Evolutionary conservation across 2,888 invertebrate genomes (phyloP).

Genomic region (Odiellus spinosus): DNA sequence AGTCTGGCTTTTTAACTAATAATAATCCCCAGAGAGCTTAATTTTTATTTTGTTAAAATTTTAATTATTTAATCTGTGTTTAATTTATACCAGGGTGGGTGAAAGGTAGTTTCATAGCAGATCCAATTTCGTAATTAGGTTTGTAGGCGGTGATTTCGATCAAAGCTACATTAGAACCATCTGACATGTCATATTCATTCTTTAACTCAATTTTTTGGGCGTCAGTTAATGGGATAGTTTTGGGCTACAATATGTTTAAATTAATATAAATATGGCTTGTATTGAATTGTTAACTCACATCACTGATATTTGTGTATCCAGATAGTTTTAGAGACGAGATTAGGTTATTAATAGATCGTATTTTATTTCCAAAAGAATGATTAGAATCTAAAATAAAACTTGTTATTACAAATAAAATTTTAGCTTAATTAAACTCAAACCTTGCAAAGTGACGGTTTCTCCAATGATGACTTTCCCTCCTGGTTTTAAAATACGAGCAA

Average conservation of each 20-base stretch:
- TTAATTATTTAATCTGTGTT: background rate
- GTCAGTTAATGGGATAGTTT: slow-evolving; percentile 1
- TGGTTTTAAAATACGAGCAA: slow-evolving; percentile 28
- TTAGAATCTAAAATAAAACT: background rate
- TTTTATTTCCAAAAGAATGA: slow-evolving; percentile 4
- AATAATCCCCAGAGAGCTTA: background rate
- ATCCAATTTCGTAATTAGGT: slow-evolving; percentile 49
- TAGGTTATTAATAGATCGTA: slow-evolving; percentile 11
- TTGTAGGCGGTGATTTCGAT: slow-evolving; percentile 35
- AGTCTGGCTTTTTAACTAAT: slow-evolving; percentile 7
- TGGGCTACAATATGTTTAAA: slow-evolving; percentile 5
- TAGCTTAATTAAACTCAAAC: slow-evolving; percentile 1
- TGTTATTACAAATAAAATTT: background rate
- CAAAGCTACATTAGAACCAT: slow-evolving; percentile 3
- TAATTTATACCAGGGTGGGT: slow-evolving; percentile 19
- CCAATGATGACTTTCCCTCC: slow-evolving; percentile 16
- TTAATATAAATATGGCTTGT: background rate
- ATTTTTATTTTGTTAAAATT: background rate
- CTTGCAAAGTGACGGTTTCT: slow-evolving; percentile 14
- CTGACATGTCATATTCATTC: background rate
- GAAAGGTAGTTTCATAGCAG: slow-evolving; percentile 36
- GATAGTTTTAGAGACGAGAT: slow-evolving; percentile 39
- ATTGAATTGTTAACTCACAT: slow-evolving; percentile 4
- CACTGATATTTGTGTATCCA: slow-evolving; percentile 40
- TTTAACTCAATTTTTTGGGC: background rate